These are phyloP conservation scores for Xylocampa areola DNA, from an alignment of 2,888 invertebrate species.

Conservation along the genomic window DNA sequence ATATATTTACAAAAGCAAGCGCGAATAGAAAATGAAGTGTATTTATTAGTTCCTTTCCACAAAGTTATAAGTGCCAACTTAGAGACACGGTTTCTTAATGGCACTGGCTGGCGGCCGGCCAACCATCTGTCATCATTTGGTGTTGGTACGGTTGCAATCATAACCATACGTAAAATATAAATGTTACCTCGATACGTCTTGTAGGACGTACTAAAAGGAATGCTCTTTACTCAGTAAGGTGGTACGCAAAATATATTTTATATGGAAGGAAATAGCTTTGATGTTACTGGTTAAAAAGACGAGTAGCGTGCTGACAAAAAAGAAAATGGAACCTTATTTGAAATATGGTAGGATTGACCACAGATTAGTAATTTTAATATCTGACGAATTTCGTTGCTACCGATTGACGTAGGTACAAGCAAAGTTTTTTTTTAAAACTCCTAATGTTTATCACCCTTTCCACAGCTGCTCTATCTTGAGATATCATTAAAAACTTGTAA, in stretches of 20 bases:
- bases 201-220: conserved; percentile 18
- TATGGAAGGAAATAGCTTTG: not conserved
- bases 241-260: conserved; percentile 3
- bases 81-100: conserved; percentile 48
- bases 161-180: conserved; percentile 35
- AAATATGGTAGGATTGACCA: not conserved
- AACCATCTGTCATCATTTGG: conserved; percentile 56
- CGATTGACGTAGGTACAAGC: too few species aligned
- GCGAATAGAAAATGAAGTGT: conserved; percentile 32
- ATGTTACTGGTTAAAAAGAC: conserved; percentile 8
- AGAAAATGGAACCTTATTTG: conserved; percentile 8
- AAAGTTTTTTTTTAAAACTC: too few species aligned
- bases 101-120: conserved; percentile 47
- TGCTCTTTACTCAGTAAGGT: not conserved
- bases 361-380: too few species aligned
- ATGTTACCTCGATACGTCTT: conserved; percentile 30
- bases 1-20: conserved; percentile 24
- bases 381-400: too few species aligned
- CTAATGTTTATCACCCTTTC: conserved; percentile 11
- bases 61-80: conserved; percentile 52
- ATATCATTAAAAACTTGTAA: conserved; percentile 29
- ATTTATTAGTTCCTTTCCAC: conserved; percentile 14
- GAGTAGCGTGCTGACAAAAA: not conserved
- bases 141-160: conserved; percentile 31
- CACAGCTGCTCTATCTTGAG: conserved; percentile 23